Evolutionary conservation across 2,113 vertebrate species (phyloP).

Genomic region (Chaenogobius annularis): DNA sequence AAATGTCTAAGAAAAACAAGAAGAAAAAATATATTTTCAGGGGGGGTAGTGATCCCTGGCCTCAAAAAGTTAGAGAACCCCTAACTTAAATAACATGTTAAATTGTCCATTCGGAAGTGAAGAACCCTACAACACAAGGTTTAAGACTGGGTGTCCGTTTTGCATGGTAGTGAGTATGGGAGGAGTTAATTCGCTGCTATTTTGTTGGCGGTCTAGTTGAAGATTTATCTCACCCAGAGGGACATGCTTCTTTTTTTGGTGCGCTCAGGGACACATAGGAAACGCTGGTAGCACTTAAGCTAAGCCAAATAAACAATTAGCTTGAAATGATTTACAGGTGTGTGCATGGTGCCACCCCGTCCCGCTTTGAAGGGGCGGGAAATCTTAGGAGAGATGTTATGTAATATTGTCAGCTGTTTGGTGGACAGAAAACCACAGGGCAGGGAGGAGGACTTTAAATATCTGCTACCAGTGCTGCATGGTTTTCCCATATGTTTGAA

Average conservation of each 20-base stretch:
- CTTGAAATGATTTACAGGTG: conserved; percentile 85
- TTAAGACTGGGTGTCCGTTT: too few species aligned
- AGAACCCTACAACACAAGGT: too few species aligned
- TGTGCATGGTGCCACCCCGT: conserved; percentile 65
- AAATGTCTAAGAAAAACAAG: too few species aligned
- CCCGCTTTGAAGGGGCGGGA: conserved; percentile 41
- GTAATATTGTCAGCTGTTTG: conserved; percentile 77
- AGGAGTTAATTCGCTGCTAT: conserved; percentile 60
- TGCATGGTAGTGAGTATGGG: background rate
- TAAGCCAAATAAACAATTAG: conserved; percentile 81
- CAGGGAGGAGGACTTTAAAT: conserved; percentile 25
- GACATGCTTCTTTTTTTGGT: conserved; percentile 46
- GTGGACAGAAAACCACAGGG: conserved; percentile 48
- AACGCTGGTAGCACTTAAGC: conserved; percentile 80
- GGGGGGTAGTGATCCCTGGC: too few species aligned
- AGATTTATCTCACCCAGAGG: conserved; percentile 50
- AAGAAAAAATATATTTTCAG: too few species aligned
- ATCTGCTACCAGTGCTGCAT: conserved; percentile 17
- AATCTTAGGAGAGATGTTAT: conserved; percentile 51
- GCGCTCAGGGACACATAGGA: conserved; percentile 64
- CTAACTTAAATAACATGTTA: background rate
- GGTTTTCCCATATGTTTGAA: conserved; percentile 15
- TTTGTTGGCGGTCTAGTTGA: conserved; percentile 65
- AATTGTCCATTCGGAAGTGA: too few species aligned
- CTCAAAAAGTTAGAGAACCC: too few species aligned